These are phyloP conservation scores for Mallotus villosus DNA, from an alignment of 2,797 vertebrate genomes.

Conservation along the genomic window DNA sequence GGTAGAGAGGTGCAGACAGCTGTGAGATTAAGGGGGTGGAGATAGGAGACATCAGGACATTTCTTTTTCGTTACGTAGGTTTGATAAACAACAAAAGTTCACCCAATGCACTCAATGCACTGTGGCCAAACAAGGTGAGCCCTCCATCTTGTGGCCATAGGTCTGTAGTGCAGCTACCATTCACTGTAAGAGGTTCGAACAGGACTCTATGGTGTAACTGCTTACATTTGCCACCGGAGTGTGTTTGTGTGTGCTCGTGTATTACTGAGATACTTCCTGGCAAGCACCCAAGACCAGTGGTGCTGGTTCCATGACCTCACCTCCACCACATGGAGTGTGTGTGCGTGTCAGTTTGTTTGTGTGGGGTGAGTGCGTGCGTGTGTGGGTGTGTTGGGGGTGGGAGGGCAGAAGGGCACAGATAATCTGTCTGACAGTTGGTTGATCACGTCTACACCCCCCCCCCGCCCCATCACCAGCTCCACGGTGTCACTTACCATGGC, in stretches of 20 bases:
- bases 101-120: not conserved
- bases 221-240: not conserved
- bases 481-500: constrained; percentile 7
- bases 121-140: not conserved
- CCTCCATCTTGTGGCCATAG: not conserved
- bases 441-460: constrained; percentile 3
- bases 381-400: too few relatives aligned
- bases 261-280: not conserved
- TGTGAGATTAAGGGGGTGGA: not conserved
- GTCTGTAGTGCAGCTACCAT: not conserved
- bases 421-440: constrained; percentile 16
- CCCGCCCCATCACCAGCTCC: too few relatives aligned
- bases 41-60: not conserved
- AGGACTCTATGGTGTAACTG: not conserved
- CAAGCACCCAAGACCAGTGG: too few relatives aligned
- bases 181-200: not conserved
- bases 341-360: too few relatives aligned
- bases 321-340: not conserved
- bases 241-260: not conserved
- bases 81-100: not conserved
- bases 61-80: not conserved
- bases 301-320: not conserved
- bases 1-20: not conserved
- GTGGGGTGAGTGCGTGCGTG: too few relatives aligned
- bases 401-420: not conserved